These are phyloP conservation scores for Hemiscyllium ocellatum DNA, from an alignment of 2,113 vertebrate genomes.

Conservation along the genomic window DNA sequence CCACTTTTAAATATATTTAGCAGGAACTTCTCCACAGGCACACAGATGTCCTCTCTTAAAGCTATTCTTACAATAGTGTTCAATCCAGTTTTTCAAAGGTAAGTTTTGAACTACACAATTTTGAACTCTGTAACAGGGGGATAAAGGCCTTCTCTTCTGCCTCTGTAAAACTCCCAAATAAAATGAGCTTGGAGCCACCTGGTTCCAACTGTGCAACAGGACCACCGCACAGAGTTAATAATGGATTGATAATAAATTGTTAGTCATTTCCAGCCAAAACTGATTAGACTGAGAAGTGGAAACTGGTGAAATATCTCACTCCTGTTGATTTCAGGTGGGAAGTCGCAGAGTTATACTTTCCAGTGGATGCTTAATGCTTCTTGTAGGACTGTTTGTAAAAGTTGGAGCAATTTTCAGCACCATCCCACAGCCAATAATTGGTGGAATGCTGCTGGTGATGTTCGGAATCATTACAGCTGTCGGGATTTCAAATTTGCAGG, in stretches of 20 bases:
- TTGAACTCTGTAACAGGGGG: neutral
- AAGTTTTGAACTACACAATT: neutral
- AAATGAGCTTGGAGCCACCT: neutral
- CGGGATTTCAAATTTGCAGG: conserved; percentile 89
- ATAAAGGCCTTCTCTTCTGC: neutral
- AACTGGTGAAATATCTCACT: neutral
- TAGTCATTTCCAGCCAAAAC: neutral
- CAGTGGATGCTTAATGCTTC: conserved; percentile 70
- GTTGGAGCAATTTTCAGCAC: conserved; percentile 79
- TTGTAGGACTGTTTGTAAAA: conserved; percentile 81
- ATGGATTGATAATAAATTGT: neutral
- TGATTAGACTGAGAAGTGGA: neutral
- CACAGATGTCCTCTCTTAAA: neutral
- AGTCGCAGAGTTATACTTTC: conserved; percentile 80
- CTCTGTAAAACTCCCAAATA: neutral
- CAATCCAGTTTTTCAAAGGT: neutral
- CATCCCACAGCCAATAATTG: conserved; percentile 80
- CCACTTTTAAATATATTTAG: neutral
- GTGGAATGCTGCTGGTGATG: conserved; percentile 92
- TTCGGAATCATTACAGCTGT: conserved; percentile 82
- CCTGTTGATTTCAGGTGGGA: conserved; percentile 69
- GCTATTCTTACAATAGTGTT: neutral
- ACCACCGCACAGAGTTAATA: neutral
- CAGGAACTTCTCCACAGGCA: neutral
- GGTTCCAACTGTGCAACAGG: neutral